Evolutionary conservation across 2,113 vertebrate species (phyloP).

Genomic region (Tautogolabrus adspersus): DNA sequence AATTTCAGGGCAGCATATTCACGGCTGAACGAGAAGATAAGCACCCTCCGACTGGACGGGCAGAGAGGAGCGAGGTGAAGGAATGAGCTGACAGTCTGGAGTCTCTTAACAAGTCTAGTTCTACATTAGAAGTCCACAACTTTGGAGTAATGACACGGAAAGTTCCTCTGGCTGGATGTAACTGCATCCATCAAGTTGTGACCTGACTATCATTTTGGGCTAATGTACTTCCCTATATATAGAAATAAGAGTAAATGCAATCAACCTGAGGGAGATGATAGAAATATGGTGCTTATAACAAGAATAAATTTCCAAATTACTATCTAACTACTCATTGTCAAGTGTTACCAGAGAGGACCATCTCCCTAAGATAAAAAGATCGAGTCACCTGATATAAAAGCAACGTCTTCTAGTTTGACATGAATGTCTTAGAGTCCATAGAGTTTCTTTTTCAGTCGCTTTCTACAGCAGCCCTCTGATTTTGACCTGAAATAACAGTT

Average conservation of each 20-base stretch:
- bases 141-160: constrained; percentile 10
- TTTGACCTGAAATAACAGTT: too few relatives aligned
- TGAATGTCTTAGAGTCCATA: too few relatives aligned
- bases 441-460: too few relatives aligned
- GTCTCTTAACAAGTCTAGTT: constrained; percentile 42
- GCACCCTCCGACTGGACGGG: constrained; percentile 52
- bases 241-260: constrained; percentile 22
- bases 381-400: too few relatives aligned
- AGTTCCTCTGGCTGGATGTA: constrained; percentile 9
- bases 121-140: constrained; percentile 29
- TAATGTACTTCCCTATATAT: neutral
- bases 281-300: constrained; percentile 13
- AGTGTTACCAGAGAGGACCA: too few relatives aligned
- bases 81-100: constrained; percentile 50
- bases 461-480: too few relatives aligned
- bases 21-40: constrained; percentile 70
- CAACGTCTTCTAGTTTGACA: too few relatives aligned
- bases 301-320: constrained; percentile 17
- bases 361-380: too few relatives aligned
- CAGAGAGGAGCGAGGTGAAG: constrained; percentile 54
- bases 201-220: neutral
- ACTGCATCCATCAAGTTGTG: constrained; percentile 5
- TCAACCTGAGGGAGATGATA: neutral
- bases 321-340: neutral
- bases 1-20: constrained; percentile 72